Percentiles rank a stretch among this genome's conserved stretches.
These are phyloP conservation scores for Sylvilagus bachmani DNA, from an alignment of 2,113 vertebrate species.

Conservation along the genomic window DNA sequence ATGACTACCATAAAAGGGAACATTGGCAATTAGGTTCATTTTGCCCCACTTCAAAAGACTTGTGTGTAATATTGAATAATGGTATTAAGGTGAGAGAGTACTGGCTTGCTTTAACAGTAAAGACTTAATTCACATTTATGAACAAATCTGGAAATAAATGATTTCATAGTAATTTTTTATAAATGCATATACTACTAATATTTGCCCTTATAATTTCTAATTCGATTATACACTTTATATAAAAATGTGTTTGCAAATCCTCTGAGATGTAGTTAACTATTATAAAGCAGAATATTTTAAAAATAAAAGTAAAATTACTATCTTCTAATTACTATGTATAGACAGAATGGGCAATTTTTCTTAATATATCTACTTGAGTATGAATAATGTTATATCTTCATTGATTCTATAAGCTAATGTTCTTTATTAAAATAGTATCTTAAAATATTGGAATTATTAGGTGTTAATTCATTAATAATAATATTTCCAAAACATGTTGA, in stretches of 20 bases:
- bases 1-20: constrained; percentile 33
- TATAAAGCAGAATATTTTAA: background rate
- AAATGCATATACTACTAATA: background rate
- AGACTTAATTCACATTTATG: background rate
- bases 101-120: background rate
- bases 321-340: background rate
- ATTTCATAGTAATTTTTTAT: background rate
- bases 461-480: background rate
- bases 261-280: background rate
- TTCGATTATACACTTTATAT: background rate
- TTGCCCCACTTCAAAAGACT: constrained; percentile 16
- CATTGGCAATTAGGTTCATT: constrained; percentile 14
- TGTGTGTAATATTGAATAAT: constrained; percentile 50
- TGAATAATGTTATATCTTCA: background rate
- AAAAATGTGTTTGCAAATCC: background rate
- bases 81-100: background rate
- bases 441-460: background rate
- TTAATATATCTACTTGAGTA: background rate
- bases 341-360: background rate
- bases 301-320: background rate
- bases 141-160: background rate
- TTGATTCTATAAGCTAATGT: background rate
- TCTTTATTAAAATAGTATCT: background rate
- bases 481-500: background rate
- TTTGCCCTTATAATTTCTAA: constrained; percentile 4